Conservation (phyloP, 1,140 invertebrate species). For the Brachionus rotundiformis region DNA sequence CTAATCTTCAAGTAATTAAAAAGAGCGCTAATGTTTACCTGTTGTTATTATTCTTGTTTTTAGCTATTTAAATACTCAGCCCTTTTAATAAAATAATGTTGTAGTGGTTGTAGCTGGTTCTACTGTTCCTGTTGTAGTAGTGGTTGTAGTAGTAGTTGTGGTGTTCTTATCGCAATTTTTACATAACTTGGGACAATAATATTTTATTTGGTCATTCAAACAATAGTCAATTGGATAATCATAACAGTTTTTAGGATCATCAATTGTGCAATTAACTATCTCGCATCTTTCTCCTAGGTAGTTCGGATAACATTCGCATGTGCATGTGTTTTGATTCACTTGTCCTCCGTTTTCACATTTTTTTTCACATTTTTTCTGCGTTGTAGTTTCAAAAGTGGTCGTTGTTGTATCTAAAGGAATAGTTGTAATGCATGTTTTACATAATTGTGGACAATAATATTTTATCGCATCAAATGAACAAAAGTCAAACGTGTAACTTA, state of each 20-base stretch:
- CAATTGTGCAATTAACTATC: background rate
- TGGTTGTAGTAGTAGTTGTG: background rate
- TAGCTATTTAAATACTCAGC: background rate
- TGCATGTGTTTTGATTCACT: background rate
- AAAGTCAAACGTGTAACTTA: background rate
- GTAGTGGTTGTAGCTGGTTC: background rate
- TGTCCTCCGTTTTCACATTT: constrained; percentile 6
- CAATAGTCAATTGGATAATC: background rate
- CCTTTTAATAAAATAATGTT: constrained; percentile 8
- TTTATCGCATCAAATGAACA: background rate
- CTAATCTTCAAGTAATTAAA: background rate
- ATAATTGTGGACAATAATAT: constrained; percentile 13
- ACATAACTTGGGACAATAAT: constrained; percentile 24
- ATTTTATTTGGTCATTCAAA: background rate
- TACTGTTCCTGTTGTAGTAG: background rate
- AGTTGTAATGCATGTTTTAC: background rate
- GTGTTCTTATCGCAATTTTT: background rate
- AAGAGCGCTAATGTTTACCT: background rate
- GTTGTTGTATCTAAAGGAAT: background rate
- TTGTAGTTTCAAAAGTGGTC: background rate
- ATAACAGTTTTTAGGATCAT: background rate
- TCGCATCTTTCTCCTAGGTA: background rate
- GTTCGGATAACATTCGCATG: background rate
- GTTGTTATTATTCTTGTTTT: constrained; percentile 1
- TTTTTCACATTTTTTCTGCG: background rate